Percentiles rank a stretch among this genome's conserved stretches.
These are phyloP conservation scores for Hylomyscus alleni DNA, from an alignment of 2,797 vertebrate species.

Conservation along the genomic window DNA sequence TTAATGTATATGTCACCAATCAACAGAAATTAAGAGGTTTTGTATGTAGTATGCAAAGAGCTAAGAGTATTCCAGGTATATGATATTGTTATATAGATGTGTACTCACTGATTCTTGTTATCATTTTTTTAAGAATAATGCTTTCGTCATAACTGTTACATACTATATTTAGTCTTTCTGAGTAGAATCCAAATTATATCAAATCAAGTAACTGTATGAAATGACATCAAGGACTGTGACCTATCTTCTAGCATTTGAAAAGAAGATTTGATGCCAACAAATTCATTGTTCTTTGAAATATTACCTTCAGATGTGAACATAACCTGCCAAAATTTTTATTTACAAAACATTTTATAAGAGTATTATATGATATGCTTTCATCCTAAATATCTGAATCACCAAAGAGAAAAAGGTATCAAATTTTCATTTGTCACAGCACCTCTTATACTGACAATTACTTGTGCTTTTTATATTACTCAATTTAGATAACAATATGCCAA, in stretches of 20 bases:
- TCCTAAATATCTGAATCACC: background rate
- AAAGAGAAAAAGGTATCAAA: background rate
- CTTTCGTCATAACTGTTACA: background rate
- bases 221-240: background rate
- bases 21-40: background rate
- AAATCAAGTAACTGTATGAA: background rate
- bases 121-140: background rate
- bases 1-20: background rate
- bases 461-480: background rate
- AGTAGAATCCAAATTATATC: background rate
- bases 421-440: background rate
- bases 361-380: background rate
- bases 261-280: background rate
- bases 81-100: background rate
- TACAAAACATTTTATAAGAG: background rate
- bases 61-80: background rate
- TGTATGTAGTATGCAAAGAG: background rate
- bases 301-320: background rate
- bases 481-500: background rate
- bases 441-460: background rate
- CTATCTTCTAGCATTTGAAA: background rate
- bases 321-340: background rate
- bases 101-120: background rate
- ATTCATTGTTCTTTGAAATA: background rate
- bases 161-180: background rate